Percentiles rank a stretch among this genome's conserved stretches.
phyloP scores from a whole-genome alignment of 2,888 invertebrate genomes.

The Furcula furcula region DNA sequence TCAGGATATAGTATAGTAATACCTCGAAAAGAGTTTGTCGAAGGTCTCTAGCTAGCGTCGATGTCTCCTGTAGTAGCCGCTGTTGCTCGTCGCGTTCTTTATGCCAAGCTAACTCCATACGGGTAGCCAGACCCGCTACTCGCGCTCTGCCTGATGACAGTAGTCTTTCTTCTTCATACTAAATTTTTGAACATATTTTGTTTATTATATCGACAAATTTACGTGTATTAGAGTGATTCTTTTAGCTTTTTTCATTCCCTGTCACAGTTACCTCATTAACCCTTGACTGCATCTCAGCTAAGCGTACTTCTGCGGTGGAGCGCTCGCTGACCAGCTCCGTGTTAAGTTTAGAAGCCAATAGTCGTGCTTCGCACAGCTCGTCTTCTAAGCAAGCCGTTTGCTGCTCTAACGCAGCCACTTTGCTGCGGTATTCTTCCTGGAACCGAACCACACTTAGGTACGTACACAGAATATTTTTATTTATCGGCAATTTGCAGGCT shows the following conservation, averaged over 20 bases:
- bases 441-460: no score
- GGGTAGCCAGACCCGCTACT: slow-evolving; percentile 91
- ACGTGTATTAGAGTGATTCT: no score
- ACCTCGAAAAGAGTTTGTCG: slow-evolving; percentile 93
- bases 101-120: slow-evolving; percentile 96
- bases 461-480: no score
- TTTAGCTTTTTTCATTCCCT: no score
- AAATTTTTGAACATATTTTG: slow-evolving; percentile 3
- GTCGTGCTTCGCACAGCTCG: slow-evolving; percentile 91
- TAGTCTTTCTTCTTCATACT: slow-evolving; percentile 94
- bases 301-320: slow-evolving; percentile 91
- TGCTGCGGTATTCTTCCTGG: slow-evolving; percentile 86
- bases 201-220: no score
- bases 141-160: slow-evolving; percentile 92
- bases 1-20: slow-evolving; percentile 10
- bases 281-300: slow-evolving; percentile 93
- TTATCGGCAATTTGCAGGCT: no score
- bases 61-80: slow-evolving; percentile 93
- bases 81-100: slow-evolving; percentile 96
- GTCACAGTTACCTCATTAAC: slow-evolving; percentile 88
- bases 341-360: slow-evolving; percentile 91
- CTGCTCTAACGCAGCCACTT: slow-evolving; percentile 89
- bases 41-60: slow-evolving; percentile 92
- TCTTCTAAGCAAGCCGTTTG: slow-evolving; percentile 93
- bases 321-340: slow-evolving; percentile 95